phyloP scores from a whole-genome alignment of 2,113 vertebrate species.

The Ivindomyrus marchei region DNA sequence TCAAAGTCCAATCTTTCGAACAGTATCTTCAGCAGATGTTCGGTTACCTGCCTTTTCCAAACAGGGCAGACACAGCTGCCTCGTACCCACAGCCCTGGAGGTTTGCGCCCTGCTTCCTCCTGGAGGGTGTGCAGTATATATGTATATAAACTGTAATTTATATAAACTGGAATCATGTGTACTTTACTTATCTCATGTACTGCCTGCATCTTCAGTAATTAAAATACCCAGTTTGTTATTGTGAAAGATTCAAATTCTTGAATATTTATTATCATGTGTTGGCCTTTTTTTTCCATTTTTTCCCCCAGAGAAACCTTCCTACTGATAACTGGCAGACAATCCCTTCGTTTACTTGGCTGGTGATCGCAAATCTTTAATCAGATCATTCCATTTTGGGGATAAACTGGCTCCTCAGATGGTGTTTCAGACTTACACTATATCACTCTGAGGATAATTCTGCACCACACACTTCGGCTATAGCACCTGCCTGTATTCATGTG shows the following conservation, averaged over 20 bases:
- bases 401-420: not conserved
- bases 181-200: not conserved
- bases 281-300: not conserved
- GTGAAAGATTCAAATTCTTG: slow-evolving; percentile 6
- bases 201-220: not conserved
- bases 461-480: not conserved
- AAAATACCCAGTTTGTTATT: slow-evolving; percentile 1
- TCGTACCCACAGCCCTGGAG: not conserved
- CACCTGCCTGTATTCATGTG: not conserved
- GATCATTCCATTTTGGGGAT: not conserved
- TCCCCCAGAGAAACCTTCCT: not conserved
- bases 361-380: not conserved
- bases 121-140: not conserved
- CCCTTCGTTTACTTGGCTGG: slow-evolving; percentile 6
- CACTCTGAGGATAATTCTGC: not conserved
- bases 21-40: not conserved
- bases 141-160: not conserved
- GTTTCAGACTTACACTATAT: not conserved
- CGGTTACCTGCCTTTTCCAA: not conserved
- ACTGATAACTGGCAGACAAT: not conserved
- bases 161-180: not conserved
- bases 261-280: slow-evolving; percentile 12
- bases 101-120: not conserved
- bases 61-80: not conserved
- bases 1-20: not conserved